Base-by-base conservation (phyloP, 2,888 invertebrate genomes). In the Andrena fulva region DNA sequence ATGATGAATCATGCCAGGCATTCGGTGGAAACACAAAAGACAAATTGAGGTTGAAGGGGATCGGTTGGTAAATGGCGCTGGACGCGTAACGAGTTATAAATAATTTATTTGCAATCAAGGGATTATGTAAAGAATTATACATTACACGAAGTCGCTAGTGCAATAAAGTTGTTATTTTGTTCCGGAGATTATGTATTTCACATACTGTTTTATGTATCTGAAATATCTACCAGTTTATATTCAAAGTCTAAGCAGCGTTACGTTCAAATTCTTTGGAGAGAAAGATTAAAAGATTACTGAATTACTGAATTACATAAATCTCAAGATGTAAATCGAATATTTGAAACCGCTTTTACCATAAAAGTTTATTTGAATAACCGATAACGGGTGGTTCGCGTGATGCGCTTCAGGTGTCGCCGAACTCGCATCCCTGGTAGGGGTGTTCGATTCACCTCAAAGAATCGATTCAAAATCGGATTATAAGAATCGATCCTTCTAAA, bases 1-100 rank as follows among this genome's bases (percentile, higher is more conserved):
- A 97, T 97, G 94, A 97, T 98, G 96, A 96, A 96, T 35, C 96
- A 97, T 89, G 96, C 97, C n/a, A 95, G 96, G 75, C 95, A 96
- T 59, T 95, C 95, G 0, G 94, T 94, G 33, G 92, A 93, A 42
- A 83, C 90, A 1, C 92, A 87, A 91, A 91, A 92, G 86, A 89
- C 52, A 78, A 91, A 89, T 81, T 78, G 12, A 77, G 20, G 10
- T 52, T 16, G 4, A 42, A 60, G 0, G 0, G 10, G 2, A 42
- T 1, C n/a, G 52, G 2, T 35, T 59, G 8, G 16, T 79, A 33
- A 29, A 27, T 64, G 24, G 12, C n/a, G 1, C 59, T 69, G 2
- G 10, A 56, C 48, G 20, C 35, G 16, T 24, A 20, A 71, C 10
- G 60, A 8, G 10, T n/a, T 60, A 31, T 5, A 5, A 77, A 20